Conservation (phyloP, 2,797 vertebrate species). For the Sebastes umbrosus region DNA sequence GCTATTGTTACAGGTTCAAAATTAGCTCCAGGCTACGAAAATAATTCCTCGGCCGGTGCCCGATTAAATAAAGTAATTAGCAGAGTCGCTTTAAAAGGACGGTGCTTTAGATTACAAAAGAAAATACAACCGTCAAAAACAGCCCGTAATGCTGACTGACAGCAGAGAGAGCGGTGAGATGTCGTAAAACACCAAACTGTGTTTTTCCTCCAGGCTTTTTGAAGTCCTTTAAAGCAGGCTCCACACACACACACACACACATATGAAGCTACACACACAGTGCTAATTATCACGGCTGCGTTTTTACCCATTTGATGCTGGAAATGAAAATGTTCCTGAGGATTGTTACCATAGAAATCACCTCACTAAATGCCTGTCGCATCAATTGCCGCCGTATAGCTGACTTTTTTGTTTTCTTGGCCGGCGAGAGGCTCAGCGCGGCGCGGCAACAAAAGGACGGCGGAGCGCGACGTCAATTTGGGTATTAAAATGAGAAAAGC, state of each 20-base stretch:
- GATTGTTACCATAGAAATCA: slow-evolving; percentile 76
- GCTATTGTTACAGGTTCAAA: slow-evolving; percentile 68
- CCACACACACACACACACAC: slow-evolving; percentile 28
- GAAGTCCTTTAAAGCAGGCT: slow-evolving; percentile 73
- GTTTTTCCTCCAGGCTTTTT: slow-evolving; percentile 66
- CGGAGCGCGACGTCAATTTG: slow-evolving; percentile 50
- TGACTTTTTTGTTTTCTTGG: slow-evolving; percentile 65
- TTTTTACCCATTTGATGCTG: slow-evolving; percentile 74
- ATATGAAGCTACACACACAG: slow-evolving; percentile 41
- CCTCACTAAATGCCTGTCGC: slow-evolving; percentile 60
- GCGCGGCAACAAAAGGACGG: slow-evolving; percentile 59
- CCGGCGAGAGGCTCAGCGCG: slow-evolving; percentile 52
- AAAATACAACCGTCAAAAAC: slow-evolving; percentile 64
- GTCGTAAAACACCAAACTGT: slow-evolving; percentile 59
- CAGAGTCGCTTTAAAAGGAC: slow-evolving; percentile 65
- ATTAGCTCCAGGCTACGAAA: slow-evolving; percentile 65
- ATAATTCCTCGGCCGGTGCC: slow-evolving; percentile 59
- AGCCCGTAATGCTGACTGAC: slow-evolving; percentile 77
- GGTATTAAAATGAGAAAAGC: slow-evolving; percentile 70
- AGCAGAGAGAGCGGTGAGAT: slow-evolving; percentile 57
- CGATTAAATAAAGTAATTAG: slow-evolving; percentile 79
- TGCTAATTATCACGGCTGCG: slow-evolving; percentile 73
- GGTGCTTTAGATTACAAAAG: slow-evolving; percentile 77
- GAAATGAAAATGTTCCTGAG: slow-evolving; percentile 76
- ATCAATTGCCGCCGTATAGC: slow-evolving; percentile 58